A percentile compares a stretch with the other conserved stretches of the same genome.
Conservation (phyloP, 2,888 invertebrate genomes). For the Cephus sareptanus region DNA sequence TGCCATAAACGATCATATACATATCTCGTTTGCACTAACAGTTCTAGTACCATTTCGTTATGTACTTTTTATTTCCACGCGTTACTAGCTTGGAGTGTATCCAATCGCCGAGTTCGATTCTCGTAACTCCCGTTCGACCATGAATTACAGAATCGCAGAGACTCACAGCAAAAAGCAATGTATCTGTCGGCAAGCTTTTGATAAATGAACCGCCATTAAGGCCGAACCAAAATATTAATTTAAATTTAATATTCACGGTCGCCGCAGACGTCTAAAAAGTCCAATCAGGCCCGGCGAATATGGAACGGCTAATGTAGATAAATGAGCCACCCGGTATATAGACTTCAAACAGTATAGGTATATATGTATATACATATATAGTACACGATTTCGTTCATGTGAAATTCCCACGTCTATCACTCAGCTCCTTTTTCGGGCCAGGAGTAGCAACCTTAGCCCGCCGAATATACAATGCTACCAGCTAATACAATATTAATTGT, state of each 20-base stretch:
- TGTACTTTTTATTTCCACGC: not conserved
- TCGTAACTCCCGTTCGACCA: not conserved
- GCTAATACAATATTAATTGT: slow-evolving; percentile 44
- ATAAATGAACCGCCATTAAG: slow-evolving; percentile 21
- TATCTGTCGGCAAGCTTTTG: slow-evolving; percentile 9
- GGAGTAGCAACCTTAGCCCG: not conserved
- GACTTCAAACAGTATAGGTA: not conserved
- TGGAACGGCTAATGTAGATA: slow-evolving; percentile 16
- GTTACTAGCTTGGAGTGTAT: not conserved
- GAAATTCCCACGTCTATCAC: not conserved
- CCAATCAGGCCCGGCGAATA: slow-evolving; percentile 20
- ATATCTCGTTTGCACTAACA: not conserved
- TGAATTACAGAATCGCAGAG: not conserved
- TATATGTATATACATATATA: not conserved
- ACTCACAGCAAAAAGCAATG: slow-evolving; percentile 2
- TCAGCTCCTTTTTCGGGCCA: not conserved
- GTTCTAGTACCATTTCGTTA: not conserved
- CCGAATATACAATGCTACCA: not conserved
- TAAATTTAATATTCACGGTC: slow-evolving; percentile 20
- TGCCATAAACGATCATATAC: not conserved
- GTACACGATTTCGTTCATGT: not conserved
- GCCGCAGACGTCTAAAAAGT: slow-evolving; percentile 19
- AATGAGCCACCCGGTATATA: slow-evolving; percentile 18
- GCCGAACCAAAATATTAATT: slow-evolving; percentile 22
- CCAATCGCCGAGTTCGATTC: not conserved